Percentiles rank a stretch among this genome's conserved stretches.
These are phyloP conservation scores for Colistium nudipinnis DNA, from an alignment of 2,113 vertebrate species.

Conservation along the genomic window DNA sequence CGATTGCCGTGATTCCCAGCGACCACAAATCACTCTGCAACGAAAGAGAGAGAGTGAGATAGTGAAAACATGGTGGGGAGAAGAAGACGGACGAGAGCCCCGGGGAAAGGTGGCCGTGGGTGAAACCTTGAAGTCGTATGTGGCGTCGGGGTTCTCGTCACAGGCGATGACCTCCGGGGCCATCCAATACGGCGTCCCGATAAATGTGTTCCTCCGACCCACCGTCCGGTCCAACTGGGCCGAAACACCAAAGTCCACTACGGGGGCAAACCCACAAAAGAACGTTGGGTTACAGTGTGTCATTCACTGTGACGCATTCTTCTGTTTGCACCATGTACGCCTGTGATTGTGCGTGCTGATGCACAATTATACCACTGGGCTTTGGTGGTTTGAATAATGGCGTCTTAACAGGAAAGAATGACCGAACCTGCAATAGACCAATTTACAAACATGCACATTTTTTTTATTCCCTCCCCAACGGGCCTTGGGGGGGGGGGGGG, in stretches of 20 bases:
- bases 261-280: constrained; percentile 7
- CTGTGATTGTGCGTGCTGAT: constrained; percentile 3
- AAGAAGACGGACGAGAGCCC: background rate
- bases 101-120: background rate
- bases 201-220: constrained; percentile 90
- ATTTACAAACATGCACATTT: constrained; percentile 37
- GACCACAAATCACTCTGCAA: constrained; percentile 84
- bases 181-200: constrained; percentile 96
- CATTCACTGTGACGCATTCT: background rate
- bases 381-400: constrained; percentile 38
- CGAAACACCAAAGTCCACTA: constrained; percentile 94
- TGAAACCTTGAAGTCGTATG: constrained; percentile 90
- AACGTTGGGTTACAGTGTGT: constrained; percentile 1
- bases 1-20: constrained; percentile 81
- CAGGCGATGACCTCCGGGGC: constrained; percentile 93
- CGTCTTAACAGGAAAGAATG: constrained; percentile 34
- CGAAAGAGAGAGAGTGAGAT: constrained; percentile 31
- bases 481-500: constrained; percentile 2
- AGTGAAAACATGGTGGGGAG: background rate
- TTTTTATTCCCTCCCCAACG: constrained; percentile 44
- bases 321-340: background rate
- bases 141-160: constrained; percentile 88
- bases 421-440: constrained; percentile 3
- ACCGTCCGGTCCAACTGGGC: constrained; percentile 90
- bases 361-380: constrained; percentile 24